Conservation (phyloP, 2,113 vertebrate genomes). For the Thunnus thynnus region DNA sequence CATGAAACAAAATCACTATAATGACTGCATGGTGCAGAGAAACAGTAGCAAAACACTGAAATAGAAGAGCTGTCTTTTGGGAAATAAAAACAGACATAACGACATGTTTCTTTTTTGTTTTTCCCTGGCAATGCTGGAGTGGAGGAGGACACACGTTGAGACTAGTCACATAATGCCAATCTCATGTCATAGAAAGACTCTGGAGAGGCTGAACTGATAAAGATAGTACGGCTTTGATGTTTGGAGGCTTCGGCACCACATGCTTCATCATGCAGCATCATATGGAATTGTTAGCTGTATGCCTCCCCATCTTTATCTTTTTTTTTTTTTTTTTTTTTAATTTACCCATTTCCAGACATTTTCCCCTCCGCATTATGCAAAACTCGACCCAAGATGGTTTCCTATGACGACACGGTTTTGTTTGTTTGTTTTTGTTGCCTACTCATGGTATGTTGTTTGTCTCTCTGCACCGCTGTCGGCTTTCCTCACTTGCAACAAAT, state of each 20-base stretch:
- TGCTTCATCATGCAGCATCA: background rate
- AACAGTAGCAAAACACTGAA: background rate
- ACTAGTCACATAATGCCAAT: conserved; percentile 2
- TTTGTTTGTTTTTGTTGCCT: conserved; percentile 30
- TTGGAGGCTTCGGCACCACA: background rate
- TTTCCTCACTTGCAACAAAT: conserved; percentile 56
- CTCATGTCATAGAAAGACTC: conserved; percentile 1
- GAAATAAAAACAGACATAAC: background rate
- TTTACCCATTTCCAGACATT: background rate
- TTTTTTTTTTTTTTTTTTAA: too few species aligned
- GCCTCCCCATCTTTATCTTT: background rate
- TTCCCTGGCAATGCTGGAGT: background rate
- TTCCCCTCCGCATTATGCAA: background rate
- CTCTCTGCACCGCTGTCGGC: conserved; percentile 34
- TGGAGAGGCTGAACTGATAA: background rate
- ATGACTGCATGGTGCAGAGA: conserved; percentile 53
- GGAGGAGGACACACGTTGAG: conserved; percentile 11
- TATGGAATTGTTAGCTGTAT: background rate
- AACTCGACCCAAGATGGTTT: background rate
- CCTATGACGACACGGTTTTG: conserved; percentile 3
- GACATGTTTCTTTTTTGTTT: background rate
- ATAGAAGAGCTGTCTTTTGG: conserved; percentile 23
- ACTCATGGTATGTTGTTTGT: conserved; percentile 13
- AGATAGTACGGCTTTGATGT: background rate
- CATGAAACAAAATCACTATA: conserved; percentile 50